Base-by-base conservation (phyloP, 2,888 invertebrate species). In the Eilema depressum region DNA sequence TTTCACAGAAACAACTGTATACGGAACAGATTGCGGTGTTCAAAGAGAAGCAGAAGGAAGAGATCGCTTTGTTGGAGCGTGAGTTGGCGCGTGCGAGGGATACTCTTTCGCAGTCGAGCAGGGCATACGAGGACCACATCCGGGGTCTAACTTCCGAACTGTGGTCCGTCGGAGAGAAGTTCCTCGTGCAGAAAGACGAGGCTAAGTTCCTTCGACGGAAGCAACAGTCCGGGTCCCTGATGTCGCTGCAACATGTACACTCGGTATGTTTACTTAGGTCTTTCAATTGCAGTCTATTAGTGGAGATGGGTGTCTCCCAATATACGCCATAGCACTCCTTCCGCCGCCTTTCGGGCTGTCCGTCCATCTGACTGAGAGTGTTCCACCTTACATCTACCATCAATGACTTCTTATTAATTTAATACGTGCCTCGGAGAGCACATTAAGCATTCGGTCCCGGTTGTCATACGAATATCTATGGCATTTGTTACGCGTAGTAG, bases 131-230 rank as follows among this genome's bases (percentile, higher is more conserved):
- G 86, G 88, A 88, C 72, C 95, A 91, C 82, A 95, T 93, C 30
- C 85, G 88, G 25, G 83, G 92, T 80, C 83, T 97, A 66, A 96
- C 96, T 12, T 92, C 95, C 0, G 96, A 96, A 81, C 88, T 96
- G 72, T 97, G 97, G 97, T 93, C 90, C 56, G 95, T 96, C 0
- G 96, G 96, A 0, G 96, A 97, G 86, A 96, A 96, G 85, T 94
- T 96, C 74, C 86, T 96, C 1, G 91, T 94, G 76, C 95, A 96
- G 84, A 95, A 95, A 65, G 96, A 96, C 72, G 96, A 96, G 76
- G 96, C 96, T 0, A 95, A 96, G 69, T 95, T 94, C 88, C 85
- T 95, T 66, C 81, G 93, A 26, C 90, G 92, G 77, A 90, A 93
- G 28, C 92, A 92, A 68, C 85, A 83, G 17, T 91, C 92, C 1